Conservation (phyloP, 2,797 vertebrate species). For the Xenentodon cancila region DNA sequence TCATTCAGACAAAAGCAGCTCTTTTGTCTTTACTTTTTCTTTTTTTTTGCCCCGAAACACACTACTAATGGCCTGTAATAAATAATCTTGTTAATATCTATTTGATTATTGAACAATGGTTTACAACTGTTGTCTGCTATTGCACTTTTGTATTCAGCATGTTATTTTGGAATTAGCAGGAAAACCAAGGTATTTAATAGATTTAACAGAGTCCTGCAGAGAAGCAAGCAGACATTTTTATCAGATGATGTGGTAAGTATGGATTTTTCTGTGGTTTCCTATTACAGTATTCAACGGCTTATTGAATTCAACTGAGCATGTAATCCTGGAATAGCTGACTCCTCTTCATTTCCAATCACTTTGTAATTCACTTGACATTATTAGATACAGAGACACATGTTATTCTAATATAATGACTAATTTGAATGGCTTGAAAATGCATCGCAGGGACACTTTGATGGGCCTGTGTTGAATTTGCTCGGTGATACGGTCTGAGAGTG, state of each 20-base stretch:
- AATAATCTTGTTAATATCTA: conserved; percentile 54
- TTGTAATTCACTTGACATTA: conserved; percentile 70
- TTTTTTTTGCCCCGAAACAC: conserved; percentile 25
- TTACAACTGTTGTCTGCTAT: conserved; percentile 50
- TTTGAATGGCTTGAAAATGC: conserved; percentile 61
- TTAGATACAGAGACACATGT: conserved; percentile 64
- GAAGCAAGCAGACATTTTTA: conserved; percentile 68
- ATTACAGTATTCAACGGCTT: conserved; percentile 63
- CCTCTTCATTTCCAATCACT: conserved; percentile 70
- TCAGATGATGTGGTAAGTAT: conserved; percentile 73
- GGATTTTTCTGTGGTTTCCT: conserved; percentile 73
- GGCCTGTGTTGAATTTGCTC: conserved; percentile 25
- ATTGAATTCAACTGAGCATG: conserved; percentile 74
- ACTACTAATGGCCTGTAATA: conserved; percentile 37
- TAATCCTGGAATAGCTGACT: conserved; percentile 73
- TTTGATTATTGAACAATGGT: conserved; percentile 53
- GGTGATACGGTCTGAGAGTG: conserved; percentile 27
- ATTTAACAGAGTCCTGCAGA: conserved; percentile 67
- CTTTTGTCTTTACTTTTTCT: conserved; percentile 9
- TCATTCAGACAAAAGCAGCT: conserved; percentile 31
- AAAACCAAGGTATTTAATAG: conserved; percentile 65
- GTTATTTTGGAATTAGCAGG: conserved; percentile 62
- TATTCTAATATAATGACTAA: conserved; percentile 66
- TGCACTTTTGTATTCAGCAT: conserved; percentile 50
- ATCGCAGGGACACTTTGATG: conserved; percentile 50